Evolutionary conservation across 2,797 vertebrate species (phyloP), one percentile per base, ranked within the genome.

Genomic region (Apodemus agrarius): DNA sequence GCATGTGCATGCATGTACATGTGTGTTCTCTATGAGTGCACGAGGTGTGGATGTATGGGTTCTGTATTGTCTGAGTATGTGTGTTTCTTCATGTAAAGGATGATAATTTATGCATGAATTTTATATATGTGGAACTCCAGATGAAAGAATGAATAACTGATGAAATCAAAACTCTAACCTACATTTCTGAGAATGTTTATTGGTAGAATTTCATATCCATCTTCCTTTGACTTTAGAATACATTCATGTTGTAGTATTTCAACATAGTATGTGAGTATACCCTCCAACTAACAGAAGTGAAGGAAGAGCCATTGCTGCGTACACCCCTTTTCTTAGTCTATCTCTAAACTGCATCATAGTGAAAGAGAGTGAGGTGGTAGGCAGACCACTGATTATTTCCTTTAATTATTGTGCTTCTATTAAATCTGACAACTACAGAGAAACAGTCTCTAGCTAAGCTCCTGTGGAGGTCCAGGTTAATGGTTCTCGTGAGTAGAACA

Each of bases 371-470:
- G 37, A 72, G 13, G 63, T 57, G 83, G 22, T 86, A 49, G 57
- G 21, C 9, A 59, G 52, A 61, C 6, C 29, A 92, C 17, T 7
- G 1, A n/a, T 46, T 46, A 78, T 31, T 87, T 91, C 72, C 82
- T 29, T 93, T 96, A 94, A 84, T 96, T 81, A 95, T 75, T 87
- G 34, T 49, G 63, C 63, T 88, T 29, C 40, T 31, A 52, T 0
- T 94, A 95, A 89, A 92, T 94, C 63, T 89, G 65, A 31, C 92
- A 89, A 91, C 92, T 94, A 83, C 91, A 63, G 63, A 91, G 22
- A 7, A 34, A 21, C 40, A 89, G 75, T 22, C 24, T 94, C 89
- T 19, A 90, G 24, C 40, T 21, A 6, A 22, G 7, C 63, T 13
- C 19, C 34, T 75, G 6, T 29, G 8, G 2, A 84, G 43, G 2